phyloP scores from a whole-genome alignment of 2,113 vertebrate genomes.

The Baryphthengus martii region DNA sequence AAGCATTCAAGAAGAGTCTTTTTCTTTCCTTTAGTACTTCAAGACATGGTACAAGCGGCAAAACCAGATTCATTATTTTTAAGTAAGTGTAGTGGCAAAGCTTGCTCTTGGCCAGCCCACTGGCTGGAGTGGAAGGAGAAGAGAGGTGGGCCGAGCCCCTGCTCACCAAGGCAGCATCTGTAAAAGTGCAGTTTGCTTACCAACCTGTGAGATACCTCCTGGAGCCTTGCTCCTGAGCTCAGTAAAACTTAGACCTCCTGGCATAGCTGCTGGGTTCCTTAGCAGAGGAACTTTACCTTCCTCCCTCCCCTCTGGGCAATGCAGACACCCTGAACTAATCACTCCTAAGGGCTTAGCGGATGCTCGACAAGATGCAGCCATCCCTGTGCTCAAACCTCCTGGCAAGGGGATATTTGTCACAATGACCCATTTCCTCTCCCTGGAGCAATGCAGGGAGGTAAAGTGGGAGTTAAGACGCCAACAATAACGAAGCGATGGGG shows the following conservation, averaged over 20 bases:
- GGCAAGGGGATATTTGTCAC: not conserved
- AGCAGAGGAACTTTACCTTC: not conserved
- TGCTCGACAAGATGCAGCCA: not conserved
- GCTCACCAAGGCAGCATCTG: not conserved
- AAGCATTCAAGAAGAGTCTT: not conserved
- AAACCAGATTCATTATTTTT: not conserved
- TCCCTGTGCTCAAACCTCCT: not conserved
- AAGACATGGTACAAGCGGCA: not conserved
- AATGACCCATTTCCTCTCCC: not conserved
- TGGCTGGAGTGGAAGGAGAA: not conserved
- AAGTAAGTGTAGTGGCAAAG: not conserved
- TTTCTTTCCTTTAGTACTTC: not conserved
- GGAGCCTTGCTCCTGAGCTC: not conserved
- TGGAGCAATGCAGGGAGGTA: not conserved
- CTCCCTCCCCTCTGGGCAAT: not conserved
- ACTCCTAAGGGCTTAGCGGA: not conserved
- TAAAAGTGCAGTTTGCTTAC: not conserved
- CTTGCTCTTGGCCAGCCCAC: not conserved
- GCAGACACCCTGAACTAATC: not conserved
- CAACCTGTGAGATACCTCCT: not conserved
- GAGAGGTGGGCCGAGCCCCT: not conserved
- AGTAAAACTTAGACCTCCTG: not conserved
- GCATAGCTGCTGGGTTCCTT: not conserved
- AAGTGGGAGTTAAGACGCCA: not conserved
- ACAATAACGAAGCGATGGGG: not conserved